A percentile compares a stretch with the other conserved stretches of the same genome.
phyloP scores from a whole-genome alignment of 2,797 vertebrate genomes.

The Phalloptychus januarius region DNA sequence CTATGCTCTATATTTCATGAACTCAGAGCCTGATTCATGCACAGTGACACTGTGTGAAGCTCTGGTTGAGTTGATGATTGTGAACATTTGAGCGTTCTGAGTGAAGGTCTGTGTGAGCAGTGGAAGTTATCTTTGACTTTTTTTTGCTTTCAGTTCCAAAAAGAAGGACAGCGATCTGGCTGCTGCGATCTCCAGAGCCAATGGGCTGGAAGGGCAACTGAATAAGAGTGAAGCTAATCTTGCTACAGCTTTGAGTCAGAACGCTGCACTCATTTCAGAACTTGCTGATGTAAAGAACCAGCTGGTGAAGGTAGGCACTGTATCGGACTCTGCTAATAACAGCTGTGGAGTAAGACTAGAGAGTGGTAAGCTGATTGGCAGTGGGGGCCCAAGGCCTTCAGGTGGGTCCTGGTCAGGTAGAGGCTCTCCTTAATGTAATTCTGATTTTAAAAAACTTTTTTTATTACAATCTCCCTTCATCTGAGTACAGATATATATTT shows the following conservation, averaged over 20 bases:
- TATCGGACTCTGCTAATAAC: background rate
- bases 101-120: background rate
- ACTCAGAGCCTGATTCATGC: background rate
- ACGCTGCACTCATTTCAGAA: conserved; percentile 83
- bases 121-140: background rate
- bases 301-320: conserved; percentile 86
- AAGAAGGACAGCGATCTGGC: conserved; percentile 91
- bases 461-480: no score
- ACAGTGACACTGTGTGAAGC: background rate
- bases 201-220: conserved; percentile 87
- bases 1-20: no score
- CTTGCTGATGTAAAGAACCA: conserved; percentile 85
- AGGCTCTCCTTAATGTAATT: no score
- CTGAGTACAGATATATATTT: no score
- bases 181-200: conserved; percentile 84
- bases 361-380: no score
- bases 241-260: conserved; percentile 86
- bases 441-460: no score
- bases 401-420: no score
- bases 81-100: background rate
- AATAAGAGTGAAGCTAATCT: conserved; percentile 90
- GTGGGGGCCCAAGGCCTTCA: no score
- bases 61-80: background rate
- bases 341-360: background rate
- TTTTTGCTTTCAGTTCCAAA: conserved; percentile 81